phyloP scores from a whole-genome alignment of 2,113 vertebrate genomes.

The Hydropotes inermis region DNA sequence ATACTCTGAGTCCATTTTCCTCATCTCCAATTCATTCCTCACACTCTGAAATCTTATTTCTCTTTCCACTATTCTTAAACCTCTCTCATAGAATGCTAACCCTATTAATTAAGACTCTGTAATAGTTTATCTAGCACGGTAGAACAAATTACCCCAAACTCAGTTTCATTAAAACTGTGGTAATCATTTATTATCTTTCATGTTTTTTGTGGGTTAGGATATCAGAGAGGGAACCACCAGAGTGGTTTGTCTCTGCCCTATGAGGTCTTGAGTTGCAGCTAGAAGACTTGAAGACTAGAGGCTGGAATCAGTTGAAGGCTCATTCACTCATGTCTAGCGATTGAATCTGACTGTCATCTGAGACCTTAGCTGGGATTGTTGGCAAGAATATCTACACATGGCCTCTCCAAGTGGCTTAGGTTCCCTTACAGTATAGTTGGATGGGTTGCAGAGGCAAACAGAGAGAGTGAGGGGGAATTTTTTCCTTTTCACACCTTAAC shows the following conservation, averaged over 20 bases:
- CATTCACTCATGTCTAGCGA: background rate
- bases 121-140: background rate
- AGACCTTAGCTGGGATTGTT: background rate
- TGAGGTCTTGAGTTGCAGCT: background rate
- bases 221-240: background rate
- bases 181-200: background rate
- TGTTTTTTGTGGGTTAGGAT: background rate
- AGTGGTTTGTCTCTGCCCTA: background rate
- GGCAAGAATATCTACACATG: background rate
- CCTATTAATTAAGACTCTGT: background rate
- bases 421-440: background rate
- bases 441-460: background rate
- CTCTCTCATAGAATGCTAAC: background rate
- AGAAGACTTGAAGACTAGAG: background rate
- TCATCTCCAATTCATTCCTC: background rate
- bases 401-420: background rate
- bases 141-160: background rate
- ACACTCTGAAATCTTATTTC: background rate
- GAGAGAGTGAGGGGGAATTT: background rate
- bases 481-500: background rate
- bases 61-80: background rate
- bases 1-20: background rate
- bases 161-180: conserved; percentile 25
- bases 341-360: background rate
- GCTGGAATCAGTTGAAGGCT: background rate